Conservation (phyloP, 1,140 invertebrate genomes). For the Platorchestia sp. region DNA sequence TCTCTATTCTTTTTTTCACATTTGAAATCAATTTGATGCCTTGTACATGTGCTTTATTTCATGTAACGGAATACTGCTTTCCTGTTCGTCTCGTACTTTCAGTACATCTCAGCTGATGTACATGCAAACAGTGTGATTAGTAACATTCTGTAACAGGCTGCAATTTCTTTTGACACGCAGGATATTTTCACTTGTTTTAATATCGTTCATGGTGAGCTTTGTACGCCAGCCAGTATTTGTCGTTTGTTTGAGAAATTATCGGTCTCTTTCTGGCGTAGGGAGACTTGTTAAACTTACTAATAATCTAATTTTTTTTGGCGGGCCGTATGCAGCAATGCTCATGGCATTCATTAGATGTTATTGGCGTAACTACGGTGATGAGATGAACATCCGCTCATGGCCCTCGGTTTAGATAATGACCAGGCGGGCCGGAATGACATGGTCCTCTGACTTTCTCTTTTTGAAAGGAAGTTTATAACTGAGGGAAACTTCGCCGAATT, state of each 20-base stretch:
- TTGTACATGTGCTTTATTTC: background rate
- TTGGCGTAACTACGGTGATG: no score
- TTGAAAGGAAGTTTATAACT: no score
- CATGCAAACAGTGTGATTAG: background rate
- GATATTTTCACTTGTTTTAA: background rate
- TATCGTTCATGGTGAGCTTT: background rate
- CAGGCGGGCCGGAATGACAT: no score
- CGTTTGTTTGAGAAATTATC: background rate
- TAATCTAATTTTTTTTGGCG: no score
- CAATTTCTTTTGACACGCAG: background rate
- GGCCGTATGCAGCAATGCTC: no score
- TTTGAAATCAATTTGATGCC: background rate
- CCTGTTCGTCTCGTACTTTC: background rate
- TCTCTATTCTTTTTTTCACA: background rate
- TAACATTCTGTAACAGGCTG: background rate
- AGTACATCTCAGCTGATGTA: background rate
- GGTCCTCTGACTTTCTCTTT: no score
- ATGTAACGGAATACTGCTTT: background rate
- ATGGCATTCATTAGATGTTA: no score
- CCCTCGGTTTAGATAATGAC: no score
- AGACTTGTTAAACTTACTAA: no score
- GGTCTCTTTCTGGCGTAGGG: background rate
- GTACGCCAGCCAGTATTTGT: background rate
- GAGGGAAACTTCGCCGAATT: no score
- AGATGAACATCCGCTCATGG: background rate